These are phyloP conservation scores for Bruchidius siliquastri DNA, from an alignment of 2,888 invertebrate species.

Conservation along the genomic window DNA sequence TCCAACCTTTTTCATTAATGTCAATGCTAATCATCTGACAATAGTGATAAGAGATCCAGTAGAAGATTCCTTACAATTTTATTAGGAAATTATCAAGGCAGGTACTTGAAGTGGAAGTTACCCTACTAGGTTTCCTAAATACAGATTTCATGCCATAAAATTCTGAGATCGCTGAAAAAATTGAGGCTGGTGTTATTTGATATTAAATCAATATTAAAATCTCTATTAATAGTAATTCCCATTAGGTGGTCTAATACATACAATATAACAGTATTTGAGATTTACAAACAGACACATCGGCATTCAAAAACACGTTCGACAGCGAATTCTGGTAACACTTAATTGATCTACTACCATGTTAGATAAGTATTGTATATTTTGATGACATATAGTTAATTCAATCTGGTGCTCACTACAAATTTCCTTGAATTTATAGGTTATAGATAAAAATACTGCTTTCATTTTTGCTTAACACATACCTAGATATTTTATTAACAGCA, in stretches of 20 bases:
- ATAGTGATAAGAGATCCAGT: background rate
- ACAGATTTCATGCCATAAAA: background rate
- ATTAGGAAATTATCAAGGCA: constrained; percentile 1
- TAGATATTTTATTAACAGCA: background rate
- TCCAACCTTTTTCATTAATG: background rate
- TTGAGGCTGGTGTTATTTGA: constrained; percentile 4
- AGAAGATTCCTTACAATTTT: background rate
- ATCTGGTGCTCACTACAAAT: background rate
- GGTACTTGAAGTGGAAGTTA: background rate
- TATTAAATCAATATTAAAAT: constrained; percentile 8
- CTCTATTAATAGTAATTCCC: constrained; percentile 5
- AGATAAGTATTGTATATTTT: constrained; percentile 2
- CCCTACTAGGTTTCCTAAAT: background rate
- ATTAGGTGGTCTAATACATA: constrained; percentile 5
- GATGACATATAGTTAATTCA: background rate
- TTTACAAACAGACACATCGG: background rate
- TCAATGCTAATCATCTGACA: background rate
- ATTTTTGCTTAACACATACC: too few species aligned
- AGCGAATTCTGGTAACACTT: background rate
- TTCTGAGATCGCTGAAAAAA: constrained; percentile 4
- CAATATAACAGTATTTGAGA: background rate
- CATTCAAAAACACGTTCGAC: background rate
- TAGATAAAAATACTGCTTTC: too few species aligned
- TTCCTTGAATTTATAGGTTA: background rate
- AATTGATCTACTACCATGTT: constrained; percentile 2